Conservation (phyloP, 2,797 vertebrate genomes). For the Eupleurogrammus muticus region DNA sequence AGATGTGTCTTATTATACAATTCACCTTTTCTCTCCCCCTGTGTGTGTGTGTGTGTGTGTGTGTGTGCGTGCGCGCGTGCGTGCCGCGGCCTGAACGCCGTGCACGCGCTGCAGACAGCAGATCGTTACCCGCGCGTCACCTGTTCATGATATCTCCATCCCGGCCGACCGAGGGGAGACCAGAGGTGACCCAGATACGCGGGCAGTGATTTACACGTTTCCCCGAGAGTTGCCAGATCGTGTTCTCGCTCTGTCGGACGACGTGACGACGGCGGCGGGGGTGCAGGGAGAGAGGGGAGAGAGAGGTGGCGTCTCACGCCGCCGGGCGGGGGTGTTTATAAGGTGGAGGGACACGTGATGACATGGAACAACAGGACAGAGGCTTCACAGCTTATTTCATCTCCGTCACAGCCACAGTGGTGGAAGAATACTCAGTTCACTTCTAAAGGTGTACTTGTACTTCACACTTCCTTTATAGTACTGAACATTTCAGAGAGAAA, state of each 20-base stretch:
- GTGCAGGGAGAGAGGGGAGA: conserved; percentile 18
- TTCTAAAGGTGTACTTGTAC: background rate
- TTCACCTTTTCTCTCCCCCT: background rate
- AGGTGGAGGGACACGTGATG: conserved; percentile 4
- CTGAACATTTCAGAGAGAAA: background rate
- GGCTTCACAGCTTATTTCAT: background rate
- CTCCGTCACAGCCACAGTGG: background rate
- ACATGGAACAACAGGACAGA: background rate
- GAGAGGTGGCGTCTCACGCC: background rate
- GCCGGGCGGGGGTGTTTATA: conserved; percentile 11
- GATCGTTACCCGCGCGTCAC: conserved; percentile 53
- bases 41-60: too few species aligned
- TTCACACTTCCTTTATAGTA: background rate
- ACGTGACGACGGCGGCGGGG: conserved; percentile 41
- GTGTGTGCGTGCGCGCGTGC: background rate
- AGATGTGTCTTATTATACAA: conserved; percentile 5
- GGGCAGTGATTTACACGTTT: conserved; percentile 71
- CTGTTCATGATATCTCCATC: conserved; percentile 66
- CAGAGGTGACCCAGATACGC: conserved; percentile 70
- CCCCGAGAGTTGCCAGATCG: conserved; percentile 62
- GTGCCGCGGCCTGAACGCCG: conserved; percentile 18
- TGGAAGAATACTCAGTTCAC: background rate
- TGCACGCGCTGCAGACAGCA: conserved; percentile 13
- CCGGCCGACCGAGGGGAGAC: conserved; percentile 69
- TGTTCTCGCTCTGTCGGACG: conserved; percentile 40